These are phyloP conservation scores for Conomelus anceps DNA, from an alignment of 2,888 invertebrate genomes.

Conservation along the genomic window DNA sequence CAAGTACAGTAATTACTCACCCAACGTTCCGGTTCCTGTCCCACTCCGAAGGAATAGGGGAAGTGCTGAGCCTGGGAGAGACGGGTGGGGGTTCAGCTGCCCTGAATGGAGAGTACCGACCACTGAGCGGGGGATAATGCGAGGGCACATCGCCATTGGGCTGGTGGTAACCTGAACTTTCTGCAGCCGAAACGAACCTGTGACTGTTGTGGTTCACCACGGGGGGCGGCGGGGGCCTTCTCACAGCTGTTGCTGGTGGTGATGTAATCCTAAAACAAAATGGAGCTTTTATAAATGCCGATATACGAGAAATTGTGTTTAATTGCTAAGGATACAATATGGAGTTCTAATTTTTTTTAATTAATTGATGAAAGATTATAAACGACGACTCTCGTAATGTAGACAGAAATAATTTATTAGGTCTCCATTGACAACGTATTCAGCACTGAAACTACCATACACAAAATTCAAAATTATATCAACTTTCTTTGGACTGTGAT, in stretches of 20 bases:
- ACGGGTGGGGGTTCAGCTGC: conserved; percentile 21
- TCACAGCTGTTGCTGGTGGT: conserved; percentile 35
- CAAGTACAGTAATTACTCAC: conserved; percentile 22
- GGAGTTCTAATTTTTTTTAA: no score
- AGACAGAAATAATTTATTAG: no score
- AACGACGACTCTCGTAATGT: no score
- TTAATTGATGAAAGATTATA: no score
- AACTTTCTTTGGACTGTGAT: no score
- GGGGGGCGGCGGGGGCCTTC: conserved; percentile 35
- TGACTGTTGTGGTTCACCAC: conserved; percentile 30
- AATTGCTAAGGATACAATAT: no score
- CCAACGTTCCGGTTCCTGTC: conserved; percentile 32
- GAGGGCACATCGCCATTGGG: conserved; percentile 18
- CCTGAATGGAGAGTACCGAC: conserved; percentile 21
- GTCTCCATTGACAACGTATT: no score
- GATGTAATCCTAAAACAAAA: conserved; percentile 31
- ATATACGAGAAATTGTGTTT: neutral
- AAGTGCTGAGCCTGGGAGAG: conserved; percentile 20
- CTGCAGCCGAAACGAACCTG: conserved; percentile 22
- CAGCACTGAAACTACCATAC: no score
- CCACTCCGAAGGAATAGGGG: conserved; percentile 29
- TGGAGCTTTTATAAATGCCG: no score
- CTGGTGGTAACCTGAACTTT: neutral
- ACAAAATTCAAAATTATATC: no score
- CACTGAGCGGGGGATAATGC: conserved; percentile 3